Evolutionary conservation across 2,113 vertebrate genomes (phyloP), one percentile per base, ranked within the genome.

Genomic region (Tringa solitaria): DNA sequence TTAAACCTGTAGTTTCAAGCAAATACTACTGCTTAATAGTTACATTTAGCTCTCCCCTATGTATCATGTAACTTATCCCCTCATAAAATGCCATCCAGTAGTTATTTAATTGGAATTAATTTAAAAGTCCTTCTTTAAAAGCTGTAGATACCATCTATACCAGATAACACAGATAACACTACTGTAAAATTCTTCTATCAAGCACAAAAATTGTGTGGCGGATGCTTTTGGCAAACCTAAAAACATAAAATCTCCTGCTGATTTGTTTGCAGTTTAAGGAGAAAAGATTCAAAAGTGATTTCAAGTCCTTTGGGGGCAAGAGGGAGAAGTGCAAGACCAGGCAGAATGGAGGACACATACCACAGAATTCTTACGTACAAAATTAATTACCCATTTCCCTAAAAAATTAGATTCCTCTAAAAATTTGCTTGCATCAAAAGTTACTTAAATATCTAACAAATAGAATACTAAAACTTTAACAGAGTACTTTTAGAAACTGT

Each of bases 21-120:
- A 96, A 89, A 41, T 53, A 84, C 35, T 72, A 86, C 79, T 77
- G 57, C 79, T 81, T 64, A 87, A n/a, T 35, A 74, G 75, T 76
- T 88, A 72, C 82, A 95, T 90, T 96, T 92, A 95, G 78, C 67
- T 50, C 61, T 93, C 70, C 85, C 91, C 87, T 51, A 82, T 23
- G 85, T 50, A 92, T 85, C 56, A 87, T 64, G 63, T 81, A 79
- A 48, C 64, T 86, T 19, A 84, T 37, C 57, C 68, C 64, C 86
- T 75, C 86, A 33, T 67, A 92, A 92, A 88, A 90, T 35, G 43
- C 60, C 77, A 72, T 51, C 61, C 27, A 28, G n/a, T 4, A 86
- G 67, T 53, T 90, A 50, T 41, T 94, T 93, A 90, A 93, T 88
- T 74, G 27, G 68, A 46, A 92, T 68, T 67, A 93, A 80, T 93